Percentiles rank a stretch among this genome's conserved stretches.
phyloP scores from a whole-genome alignment of 35 echinoderm and acorn worm genomes.

The Strongylocentrotus purpuratus region DNA sequence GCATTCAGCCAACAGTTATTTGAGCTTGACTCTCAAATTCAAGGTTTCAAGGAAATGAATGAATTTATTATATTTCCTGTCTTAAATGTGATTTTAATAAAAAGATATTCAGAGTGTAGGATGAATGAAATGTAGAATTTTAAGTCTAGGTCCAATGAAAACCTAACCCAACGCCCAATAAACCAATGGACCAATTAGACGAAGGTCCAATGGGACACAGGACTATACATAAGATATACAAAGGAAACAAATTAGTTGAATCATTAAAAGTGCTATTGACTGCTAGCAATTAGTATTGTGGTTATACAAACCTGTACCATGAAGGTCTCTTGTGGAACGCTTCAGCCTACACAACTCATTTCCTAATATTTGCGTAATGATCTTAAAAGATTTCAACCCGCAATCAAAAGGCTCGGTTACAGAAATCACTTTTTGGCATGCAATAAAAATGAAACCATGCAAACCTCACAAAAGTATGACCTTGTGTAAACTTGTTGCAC shows the following conservation, averaged over 20 bases:
- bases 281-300: not conserved
- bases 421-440: slow-evolving; percentile 26
- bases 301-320: not conserved
- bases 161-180: not conserved
- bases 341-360: not conserved
- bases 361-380: not conserved
- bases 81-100: no score
- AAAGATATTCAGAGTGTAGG: no score
- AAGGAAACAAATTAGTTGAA: not conserved
- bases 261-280: slow-evolving; percentile 2
- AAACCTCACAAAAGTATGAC: not conserved
- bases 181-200: not conserved
- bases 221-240: not conserved
- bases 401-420: not conserved
- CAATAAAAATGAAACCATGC: not conserved
- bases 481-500: slow-evolving; percentile 33
- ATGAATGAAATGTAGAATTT: not conserved
- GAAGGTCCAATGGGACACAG: not conserved
- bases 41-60: no score
- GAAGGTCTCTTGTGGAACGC: not conserved
- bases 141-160: not conserved
- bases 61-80: no score
- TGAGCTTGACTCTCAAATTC: no score
- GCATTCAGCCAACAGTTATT: no score
- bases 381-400: not conserved